Base-by-base conservation (phyloP, 2,888 invertebrate species). In the Patella pellucida region DNA sequence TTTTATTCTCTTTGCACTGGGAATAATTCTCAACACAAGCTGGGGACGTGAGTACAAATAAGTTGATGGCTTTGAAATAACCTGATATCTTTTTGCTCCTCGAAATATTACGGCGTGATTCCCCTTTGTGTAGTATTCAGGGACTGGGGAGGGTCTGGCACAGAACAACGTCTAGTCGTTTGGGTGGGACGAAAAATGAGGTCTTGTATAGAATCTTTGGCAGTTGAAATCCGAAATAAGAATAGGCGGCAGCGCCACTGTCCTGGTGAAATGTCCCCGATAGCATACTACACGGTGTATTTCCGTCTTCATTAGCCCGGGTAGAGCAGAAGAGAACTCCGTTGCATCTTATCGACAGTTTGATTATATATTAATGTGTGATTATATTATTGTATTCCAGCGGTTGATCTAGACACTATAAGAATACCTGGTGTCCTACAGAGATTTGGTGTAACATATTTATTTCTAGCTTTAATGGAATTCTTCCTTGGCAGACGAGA, bases 401-500 rank as follows among this genome's bases (percentile, higher is more conserved):
- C 83, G 27, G 84, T 84, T 9, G 91, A 94, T 83, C 88, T 97
- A 74, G 92, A 93, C 73, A 92, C 93, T 73, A 91, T 97, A 78
- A 93, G 98, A 62, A 93, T 98, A 79, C 95, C 96, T 87, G 98
- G 98, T 9, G 97, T 98, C 0, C 92, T 98, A 77, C 98, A 98
- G 91, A 92, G 98, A 75, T 95, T 98, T 82, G 95, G 95, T 0
- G 91, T 97, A 51, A 94, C 95, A 15, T 98, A 97, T 90, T 93
- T 97, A 19, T 91, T 96, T 3, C 94, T 95, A 0, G 95, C 95
- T 0, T 91, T 86, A 7, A 74, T 89, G 73, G 86, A 94, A 76
- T 84, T 91, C 23, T 78, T 86, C 27, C 91, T 89, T 76, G 89
- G 89, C 16, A 76, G 81, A n/a, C 79, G 74, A 27, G 76, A 80